Evolutionary conservation across 2,113 vertebrate genomes (phyloP).

Genomic region (Aramus guarauna): DNA sequence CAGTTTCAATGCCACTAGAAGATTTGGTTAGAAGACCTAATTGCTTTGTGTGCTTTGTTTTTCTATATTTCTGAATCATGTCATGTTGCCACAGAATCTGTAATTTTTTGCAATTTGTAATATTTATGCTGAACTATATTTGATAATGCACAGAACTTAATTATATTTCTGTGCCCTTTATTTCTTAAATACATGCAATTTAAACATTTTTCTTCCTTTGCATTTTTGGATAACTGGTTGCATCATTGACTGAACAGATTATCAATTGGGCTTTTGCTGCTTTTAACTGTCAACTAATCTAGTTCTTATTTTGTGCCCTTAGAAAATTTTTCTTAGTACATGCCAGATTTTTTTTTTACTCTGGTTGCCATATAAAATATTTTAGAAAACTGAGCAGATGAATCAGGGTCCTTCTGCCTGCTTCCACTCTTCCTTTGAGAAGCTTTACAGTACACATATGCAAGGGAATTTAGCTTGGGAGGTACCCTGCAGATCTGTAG

Average conservation of each 20-base stretch:
- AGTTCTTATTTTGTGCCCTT: not conserved
- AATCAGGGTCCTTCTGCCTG: not conserved
- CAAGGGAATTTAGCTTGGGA: not conserved
- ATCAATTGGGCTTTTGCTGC: not conserved
- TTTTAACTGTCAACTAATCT: not conserved
- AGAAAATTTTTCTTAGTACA: not conserved
- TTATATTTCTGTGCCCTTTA: not conserved
- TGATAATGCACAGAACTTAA: not conserved
- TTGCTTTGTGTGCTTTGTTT: not conserved
- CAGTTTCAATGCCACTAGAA: not conserved
- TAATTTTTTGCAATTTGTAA: not conserved
- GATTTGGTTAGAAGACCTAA: not conserved
- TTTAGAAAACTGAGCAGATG: not conserved
- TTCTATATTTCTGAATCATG: not conserved
- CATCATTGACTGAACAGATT: not conserved
- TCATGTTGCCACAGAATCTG: not conserved
- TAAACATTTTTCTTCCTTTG: not conserved
- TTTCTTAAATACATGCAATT: not conserved
- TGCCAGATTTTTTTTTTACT: not conserved
- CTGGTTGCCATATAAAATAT: not conserved
- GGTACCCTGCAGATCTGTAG: not conserved
- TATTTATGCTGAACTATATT: not conserved
- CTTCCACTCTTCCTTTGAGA: not conserved
- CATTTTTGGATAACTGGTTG: not conserved
- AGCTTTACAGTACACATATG: not conserved